phyloP scores from a whole-genome alignment of 2,113 vertebrate genomes.

The Suncus etruscus region DNA sequence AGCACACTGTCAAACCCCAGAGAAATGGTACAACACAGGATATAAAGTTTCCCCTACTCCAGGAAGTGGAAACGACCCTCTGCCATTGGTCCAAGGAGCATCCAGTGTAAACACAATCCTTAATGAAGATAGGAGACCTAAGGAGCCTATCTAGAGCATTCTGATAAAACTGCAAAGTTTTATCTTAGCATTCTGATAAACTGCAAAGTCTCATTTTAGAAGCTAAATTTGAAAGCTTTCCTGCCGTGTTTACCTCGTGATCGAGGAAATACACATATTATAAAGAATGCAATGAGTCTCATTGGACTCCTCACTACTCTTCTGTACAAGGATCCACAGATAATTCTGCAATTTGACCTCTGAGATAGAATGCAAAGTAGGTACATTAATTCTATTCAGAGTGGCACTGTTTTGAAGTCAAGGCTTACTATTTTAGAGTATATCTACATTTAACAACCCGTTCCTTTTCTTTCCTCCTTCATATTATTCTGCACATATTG shows the following conservation, averaged over 20 bases:
- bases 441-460: not conserved
- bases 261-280: not conserved
- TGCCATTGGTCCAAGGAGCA: not conserved
- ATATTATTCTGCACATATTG: not conserved
- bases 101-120: not conserved
- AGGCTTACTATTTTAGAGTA: not conserved
- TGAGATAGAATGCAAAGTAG: not conserved
- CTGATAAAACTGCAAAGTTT: no score
- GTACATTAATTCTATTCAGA: not conserved
- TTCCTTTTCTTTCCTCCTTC: not conserved
- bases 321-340: not conserved
- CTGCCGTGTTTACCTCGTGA: not conserved
- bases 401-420: not conserved
- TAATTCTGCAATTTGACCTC: not conserved
- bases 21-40: not conserved
- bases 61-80: not conserved
- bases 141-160: not conserved
- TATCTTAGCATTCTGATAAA: not conserved
- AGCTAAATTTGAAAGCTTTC: not conserved
- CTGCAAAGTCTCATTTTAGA: not conserved
- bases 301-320: not conserved
- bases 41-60: conserved; percentile 16
- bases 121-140: not conserved
- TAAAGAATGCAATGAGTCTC: conserved; percentile 2
- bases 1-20: not conserved